A percentile compares a stretch with the other conserved stretches of the same genome.
Conservation (phyloP, 2,888 invertebrate genomes). For the Embidobia sp. region DNA sequence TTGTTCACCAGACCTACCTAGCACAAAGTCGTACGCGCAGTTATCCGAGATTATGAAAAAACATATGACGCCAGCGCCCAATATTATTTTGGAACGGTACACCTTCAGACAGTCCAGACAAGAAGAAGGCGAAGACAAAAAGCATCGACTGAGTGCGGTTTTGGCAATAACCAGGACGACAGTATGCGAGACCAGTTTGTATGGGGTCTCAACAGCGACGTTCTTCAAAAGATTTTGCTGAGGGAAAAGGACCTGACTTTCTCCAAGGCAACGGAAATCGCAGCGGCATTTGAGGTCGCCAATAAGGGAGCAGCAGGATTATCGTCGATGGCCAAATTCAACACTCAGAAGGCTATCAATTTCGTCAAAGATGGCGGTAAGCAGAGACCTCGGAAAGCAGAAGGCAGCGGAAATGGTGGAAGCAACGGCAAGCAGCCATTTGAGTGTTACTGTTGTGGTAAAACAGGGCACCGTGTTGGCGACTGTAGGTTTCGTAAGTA, state of each 20-base stretch:
- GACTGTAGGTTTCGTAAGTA: conserved; percentile 26
- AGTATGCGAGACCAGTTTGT: conserved; percentile 31
- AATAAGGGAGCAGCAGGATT: conserved; percentile 23
- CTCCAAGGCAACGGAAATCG: conserved; percentile 7
- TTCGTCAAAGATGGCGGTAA: too few relatives aligned
- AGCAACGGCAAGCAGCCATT: not conserved
- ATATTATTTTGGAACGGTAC: conserved; percentile 45
- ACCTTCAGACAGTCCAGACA: conserved; percentile 67
- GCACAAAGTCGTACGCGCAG: conserved; percentile 48
- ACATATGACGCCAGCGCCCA: conserved; percentile 33
- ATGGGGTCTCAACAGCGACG: not conserved
- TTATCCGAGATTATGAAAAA: conserved; percentile 48
- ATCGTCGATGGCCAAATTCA: not conserved
- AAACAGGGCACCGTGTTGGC: conserved; percentile 9
- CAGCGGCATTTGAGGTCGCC: conserved; percentile 12
- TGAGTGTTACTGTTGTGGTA: conserved; percentile 34
- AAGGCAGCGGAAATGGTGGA: too few relatives aligned
- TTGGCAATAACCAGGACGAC: conserved; percentile 35
- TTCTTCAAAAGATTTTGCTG: conserved; percentile 4
- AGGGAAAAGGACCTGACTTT: conserved; percentile 8
- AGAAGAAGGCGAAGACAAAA: conserved; percentile 66
- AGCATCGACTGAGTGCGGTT: conserved; percentile 54
- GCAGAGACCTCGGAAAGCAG: not conserved
- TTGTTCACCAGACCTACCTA: conserved; percentile 59
- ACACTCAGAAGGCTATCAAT: too few relatives aligned